Conservation (phyloP, 2,113 vertebrate genomes). For the Mustelus asterias region DNA sequence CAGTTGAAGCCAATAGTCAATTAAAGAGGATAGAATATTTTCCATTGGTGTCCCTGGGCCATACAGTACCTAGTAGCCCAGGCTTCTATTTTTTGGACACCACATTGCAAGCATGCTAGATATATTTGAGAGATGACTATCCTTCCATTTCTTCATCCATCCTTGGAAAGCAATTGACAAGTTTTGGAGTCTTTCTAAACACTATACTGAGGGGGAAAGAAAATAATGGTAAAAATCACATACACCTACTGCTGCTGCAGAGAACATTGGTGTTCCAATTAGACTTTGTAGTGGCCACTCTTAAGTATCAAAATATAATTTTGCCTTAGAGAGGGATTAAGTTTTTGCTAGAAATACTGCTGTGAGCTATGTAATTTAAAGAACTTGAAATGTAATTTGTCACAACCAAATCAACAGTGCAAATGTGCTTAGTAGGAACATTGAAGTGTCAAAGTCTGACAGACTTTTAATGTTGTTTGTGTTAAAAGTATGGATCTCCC, state of each 20-base stretch:
- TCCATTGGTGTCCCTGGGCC: not conserved
- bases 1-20: not conserved
- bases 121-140: not conserved
- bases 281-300: not conserved
- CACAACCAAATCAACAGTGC: not conserved
- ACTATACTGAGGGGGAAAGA: not conserved
- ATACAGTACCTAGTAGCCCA: not conserved
- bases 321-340: not conserved
- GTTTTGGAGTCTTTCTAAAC: not conserved
- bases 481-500: not conserved
- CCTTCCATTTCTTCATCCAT: not conserved
- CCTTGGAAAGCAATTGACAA: not conserved
- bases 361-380: not conserved
- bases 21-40: not conserved
- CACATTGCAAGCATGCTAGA: not conserved
- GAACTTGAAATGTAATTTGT: not conserved
- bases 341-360: not conserved
- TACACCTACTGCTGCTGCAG: not conserved
- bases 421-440: not conserved
- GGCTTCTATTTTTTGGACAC: too few relatives aligned
- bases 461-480: not conserved
- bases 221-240: not conserved
- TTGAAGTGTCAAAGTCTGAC: not conserved
- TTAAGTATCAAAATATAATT: constrained; percentile 7
- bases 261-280: not conserved